These are phyloP conservation scores for Diuraphis noxia DNA, from an alignment of 1,140 invertebrate species.

Conservation along the genomic window DNA sequence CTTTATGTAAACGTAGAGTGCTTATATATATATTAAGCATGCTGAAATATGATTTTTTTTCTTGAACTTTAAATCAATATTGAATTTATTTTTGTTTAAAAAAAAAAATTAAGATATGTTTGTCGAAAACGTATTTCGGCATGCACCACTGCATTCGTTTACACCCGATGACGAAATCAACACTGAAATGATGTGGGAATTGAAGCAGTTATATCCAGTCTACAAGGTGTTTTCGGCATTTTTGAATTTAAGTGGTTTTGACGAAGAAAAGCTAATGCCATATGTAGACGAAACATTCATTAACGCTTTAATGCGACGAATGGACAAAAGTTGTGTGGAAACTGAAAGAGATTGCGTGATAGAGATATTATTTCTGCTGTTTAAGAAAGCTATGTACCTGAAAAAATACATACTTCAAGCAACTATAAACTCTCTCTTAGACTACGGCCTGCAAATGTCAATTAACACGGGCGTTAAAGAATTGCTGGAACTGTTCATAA, in stretches of 20 bases:
- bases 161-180: background rate
- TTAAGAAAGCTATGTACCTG: background rate
- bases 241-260: background rate
- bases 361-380: background rate
- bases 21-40: background rate
- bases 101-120: slow-evolving; percentile 28
- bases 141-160: background rate
- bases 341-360: background rate
- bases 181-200: slow-evolving; percentile 29
- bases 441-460: background rate
- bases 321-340: slow-evolving; percentile 29
- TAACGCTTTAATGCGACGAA: background rate
- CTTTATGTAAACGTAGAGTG: too few species aligned
- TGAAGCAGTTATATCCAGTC: slow-evolving; percentile 16
- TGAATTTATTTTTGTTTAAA: background rate
- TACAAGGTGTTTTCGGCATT: slow-evolving; percentile 16
- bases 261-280: background rate
- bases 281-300: background rate
- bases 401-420: background rate
- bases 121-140: slow-evolving; percentile 25
- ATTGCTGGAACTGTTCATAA: slow-evolving; percentile 13
- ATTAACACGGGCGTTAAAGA: slow-evolving; percentile 11
- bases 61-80: background rate
- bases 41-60: background rate
- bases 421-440: background rate